Base-by-base conservation (phyloP, 2,888 invertebrate species). In the Tricholauxania praeusta region DNA sequence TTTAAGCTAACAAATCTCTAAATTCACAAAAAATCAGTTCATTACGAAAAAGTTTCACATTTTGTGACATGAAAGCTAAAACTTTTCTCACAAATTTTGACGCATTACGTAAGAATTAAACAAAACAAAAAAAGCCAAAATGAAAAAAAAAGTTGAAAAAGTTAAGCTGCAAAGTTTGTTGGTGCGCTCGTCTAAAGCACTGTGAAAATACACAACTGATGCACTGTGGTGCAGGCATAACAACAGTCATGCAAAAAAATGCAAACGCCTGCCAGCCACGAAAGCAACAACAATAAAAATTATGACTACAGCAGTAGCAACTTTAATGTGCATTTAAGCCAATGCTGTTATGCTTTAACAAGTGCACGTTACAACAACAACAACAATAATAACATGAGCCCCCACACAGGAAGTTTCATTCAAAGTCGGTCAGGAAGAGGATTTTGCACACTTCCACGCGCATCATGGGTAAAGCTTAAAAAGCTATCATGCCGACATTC, bases 401-500 rank as follows among this genome's bases (percentile, higher is more conserved):
- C 10, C 10, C 8, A 7, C 12, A 57, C 19, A n/a, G 10, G 60
- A 64, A 51, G 32, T 51, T 64, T 64, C 51, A 51, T 22, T 52
- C 19, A 22, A 15, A 28, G 64, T 52, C 28, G 64, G 51, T 55
- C 67, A 55, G 67, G 19, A 39, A 55, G 47, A 28, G 57, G 7
- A 55, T 67, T 67, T 67, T 39, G 47, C 39, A 55, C 17, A 55
- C 55, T 66, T 66, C 66, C 66, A 65, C 66, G 55, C 66, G 39
- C 55, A 67, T 39, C 55, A 19, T 39, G 10, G 39, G 48, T 55
- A 55, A 47, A 57, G 17, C 39, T 55, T 12, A n/a, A 39, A 39
- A 47, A 53, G 19, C 32, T 63, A 12, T n/a, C 32, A 47, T 19
- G 57, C 57, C 15, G 57, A 57, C 28, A n/a, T 19, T 17, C 17